phyloP scores from a whole-genome alignment of 1,140 invertebrate genomes.

The Musca vetustissima region DNA sequence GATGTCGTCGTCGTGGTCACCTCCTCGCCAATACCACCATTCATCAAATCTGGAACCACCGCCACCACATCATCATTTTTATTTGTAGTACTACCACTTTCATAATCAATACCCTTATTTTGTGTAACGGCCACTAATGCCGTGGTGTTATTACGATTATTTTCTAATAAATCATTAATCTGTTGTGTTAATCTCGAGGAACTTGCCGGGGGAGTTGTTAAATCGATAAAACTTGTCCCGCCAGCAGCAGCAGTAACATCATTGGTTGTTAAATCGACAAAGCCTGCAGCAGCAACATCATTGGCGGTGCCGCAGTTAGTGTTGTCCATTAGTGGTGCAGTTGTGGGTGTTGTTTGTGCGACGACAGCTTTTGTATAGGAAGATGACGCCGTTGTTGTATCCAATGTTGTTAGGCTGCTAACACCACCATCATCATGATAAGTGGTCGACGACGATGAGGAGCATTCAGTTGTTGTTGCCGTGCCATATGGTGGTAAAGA shows the following conservation, averaged over 20 bases:
- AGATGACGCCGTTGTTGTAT: slow-evolving; percentile 4
- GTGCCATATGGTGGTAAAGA: slow-evolving; percentile 47
- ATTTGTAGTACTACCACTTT: not conserved
- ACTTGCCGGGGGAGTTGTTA: slow-evolving; percentile 44
- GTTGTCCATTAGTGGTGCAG: slow-evolving; percentile 15
- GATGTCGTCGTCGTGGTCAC: not conserved
- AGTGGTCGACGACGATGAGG: no score
- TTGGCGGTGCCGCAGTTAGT: no score
- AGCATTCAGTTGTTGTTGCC: slow-evolving; percentile 46
- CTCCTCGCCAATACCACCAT: not conserved
- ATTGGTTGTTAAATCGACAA: slow-evolving; percentile 46
- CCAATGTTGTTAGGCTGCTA: slow-evolving; percentile 9
- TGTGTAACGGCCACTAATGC: slow-evolving; percentile 47
- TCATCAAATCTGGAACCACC: slow-evolving; percentile 5
- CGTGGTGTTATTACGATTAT: slow-evolving; percentile 50
- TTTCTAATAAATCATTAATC: slow-evolving; percentile 52
- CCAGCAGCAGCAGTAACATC: no score
- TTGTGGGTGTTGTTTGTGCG: slow-evolving; percentile 20
- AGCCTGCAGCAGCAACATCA: slow-evolving; percentile 35
- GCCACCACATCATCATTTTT: not conserved
- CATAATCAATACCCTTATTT: not conserved
- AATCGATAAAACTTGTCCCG: slow-evolving; percentile 42
- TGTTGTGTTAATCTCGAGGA: slow-evolving; percentile 51
- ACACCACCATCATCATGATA: slow-evolving; percentile 32
- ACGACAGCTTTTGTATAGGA: not conserved